Conservation (phyloP, 2,888 invertebrate genomes). For the Lydus trimaculatus region DNA sequence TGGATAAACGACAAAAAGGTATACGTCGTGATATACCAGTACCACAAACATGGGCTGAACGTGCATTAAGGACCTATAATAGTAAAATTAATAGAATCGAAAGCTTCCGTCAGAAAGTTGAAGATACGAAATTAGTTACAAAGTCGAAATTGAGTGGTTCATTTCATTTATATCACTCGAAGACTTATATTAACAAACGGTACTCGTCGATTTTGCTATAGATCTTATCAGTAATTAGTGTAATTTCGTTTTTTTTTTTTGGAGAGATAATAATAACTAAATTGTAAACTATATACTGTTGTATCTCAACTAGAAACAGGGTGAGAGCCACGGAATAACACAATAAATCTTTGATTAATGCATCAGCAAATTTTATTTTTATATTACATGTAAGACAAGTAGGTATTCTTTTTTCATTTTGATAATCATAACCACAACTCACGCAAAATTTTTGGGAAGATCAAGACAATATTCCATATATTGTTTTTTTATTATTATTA, state of each 20-base stretch:
- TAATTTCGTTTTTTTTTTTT: constrained; percentile 1
- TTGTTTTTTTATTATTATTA: not conserved
- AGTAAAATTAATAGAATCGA: constrained; percentile 56
- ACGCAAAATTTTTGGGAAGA: constrained; percentile 58
- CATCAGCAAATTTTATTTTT: constrained; percentile 57
- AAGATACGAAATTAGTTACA: constrained; percentile 63
- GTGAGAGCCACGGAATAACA: not conserved
- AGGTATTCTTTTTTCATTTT: constrained; percentile 37
- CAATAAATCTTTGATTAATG: constrained; percentile 42
- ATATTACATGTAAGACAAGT: constrained; percentile 60
- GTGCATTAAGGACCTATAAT: constrained; percentile 75
- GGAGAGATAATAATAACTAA: not conserved
- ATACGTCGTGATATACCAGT: constrained; percentile 72
- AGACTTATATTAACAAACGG: constrained; percentile 77
- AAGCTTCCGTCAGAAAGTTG: constrained; percentile 43
- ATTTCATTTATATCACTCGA: constrained; percentile 78
- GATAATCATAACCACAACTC: constrained; percentile 56
- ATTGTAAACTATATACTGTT: not conserved
- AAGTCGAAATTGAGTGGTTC: constrained; percentile 72
- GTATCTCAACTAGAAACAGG: not conserved
- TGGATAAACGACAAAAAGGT: constrained; percentile 79
- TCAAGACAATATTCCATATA: constrained; percentile 51
- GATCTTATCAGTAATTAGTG: not conserved
- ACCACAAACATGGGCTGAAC: constrained; percentile 87
- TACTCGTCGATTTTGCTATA: constrained; percentile 62